phyloP scores from a whole-genome alignment of 2,113 vertebrate genomes.

The Riparia riparia region DNA sequence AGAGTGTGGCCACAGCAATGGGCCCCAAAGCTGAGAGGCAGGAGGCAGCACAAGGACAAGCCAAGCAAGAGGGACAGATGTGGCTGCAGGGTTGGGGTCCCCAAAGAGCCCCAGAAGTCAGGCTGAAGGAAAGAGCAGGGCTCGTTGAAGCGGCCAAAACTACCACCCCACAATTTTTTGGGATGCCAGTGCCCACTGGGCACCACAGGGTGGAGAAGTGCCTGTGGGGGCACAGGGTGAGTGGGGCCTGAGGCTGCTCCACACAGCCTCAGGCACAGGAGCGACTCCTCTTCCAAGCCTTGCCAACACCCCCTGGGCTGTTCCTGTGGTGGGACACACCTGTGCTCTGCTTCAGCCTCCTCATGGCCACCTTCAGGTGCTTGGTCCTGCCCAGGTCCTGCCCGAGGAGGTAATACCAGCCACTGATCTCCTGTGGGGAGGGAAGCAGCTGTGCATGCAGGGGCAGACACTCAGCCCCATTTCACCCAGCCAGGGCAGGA shows the following conservation, averaged over 20 bases:
- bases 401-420: slow-evolving; percentile 91
- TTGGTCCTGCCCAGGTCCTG: slow-evolving; percentile 87
- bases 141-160: background rate
- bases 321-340: background rate
- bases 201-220: background rate
- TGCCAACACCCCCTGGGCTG: background rate
- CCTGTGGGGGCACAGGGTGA: background rate
- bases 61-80: background rate
- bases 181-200: background rate
- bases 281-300: background rate
- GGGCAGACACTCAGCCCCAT: background rate
- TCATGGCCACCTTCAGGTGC: slow-evolving; percentile 86
- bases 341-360: slow-evolving; percentile 58
- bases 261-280: background rate
- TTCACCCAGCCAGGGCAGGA: background rate
- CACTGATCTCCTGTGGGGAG: slow-evolving; percentile 78
- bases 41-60: background rate
- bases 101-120: background rate
- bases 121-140: background rate
- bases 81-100: background rate
- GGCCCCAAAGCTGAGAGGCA: background rate
- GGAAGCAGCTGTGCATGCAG: background rate
- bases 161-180: background rate
- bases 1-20: background rate
- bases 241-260: background rate